Base-by-base conservation (phyloP, 2,113 vertebrate species). In the Tringa solitaria region DNA sequence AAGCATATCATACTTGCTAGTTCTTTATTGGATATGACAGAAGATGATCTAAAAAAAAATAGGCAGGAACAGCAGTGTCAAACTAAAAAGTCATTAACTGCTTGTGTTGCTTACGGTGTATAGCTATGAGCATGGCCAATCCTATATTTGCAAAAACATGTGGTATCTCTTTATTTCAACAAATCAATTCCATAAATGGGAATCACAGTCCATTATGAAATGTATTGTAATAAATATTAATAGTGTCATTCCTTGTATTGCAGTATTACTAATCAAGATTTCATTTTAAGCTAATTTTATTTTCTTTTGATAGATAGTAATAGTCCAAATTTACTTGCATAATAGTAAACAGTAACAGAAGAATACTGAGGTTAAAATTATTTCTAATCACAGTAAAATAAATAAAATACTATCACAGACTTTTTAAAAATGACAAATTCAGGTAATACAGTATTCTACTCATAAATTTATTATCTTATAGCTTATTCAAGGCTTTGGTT, bases 11-110 rank as follows among this genome's bases (percentile, higher is more conserved):
- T 68, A 92, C 35, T 81, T 94, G 59, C 60, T 56, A 78, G 56
- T 84, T 93, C 86, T 95, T 93, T 80, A 94, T 95, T 0, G 3
- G 65, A 67, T 96, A 78, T 95, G 95, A 95, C 93, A 94, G 83
- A 79, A 28, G 41, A 79, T 91, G 54, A 87, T 77, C 64, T 90
- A 48, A 90, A 94, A 91, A 61, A 54, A 75, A 76, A 35, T 4
- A 73, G 9, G 5, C 60, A 81, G 48, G 27, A 81, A 60, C 8
- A 88, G 60, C 90, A 96, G 78, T 93, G 92, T 94, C 88, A 93
- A 60, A 35, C 60, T 75, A 90, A 93, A 77, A 95, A 83, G 64
- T 72, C 39, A 39, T 93, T 92, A 94, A 90, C 72, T 84, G 60
- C 76, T 94, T 84, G 26, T 90, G 88, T 80, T 74, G 72, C 84